A percentile compares a stretch with the other conserved stretches of the same genome.
These are phyloP conservation scores for Choristoneura fumiferana DNA, from an alignment of 1,140 invertebrate genomes.

Conservation along the genomic window DNA sequence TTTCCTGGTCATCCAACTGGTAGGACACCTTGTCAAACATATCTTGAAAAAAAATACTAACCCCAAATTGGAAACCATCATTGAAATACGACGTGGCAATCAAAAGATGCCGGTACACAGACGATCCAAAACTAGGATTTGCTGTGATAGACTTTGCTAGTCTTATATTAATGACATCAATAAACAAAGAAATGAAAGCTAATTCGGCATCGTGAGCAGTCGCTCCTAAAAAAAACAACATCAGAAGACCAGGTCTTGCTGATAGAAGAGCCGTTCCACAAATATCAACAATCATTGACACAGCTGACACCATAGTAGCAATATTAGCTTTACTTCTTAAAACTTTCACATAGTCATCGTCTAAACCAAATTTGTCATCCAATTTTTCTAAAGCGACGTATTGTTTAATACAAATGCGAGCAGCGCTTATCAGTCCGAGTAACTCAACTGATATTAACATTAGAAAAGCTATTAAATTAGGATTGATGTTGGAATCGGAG, in stretches of 20 bases:
- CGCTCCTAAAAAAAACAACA: conserved; percentile 31
- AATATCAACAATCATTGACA: conserved; percentile 35
- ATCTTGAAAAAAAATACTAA: too few species aligned
- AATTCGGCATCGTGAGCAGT: conserved; percentile 49
- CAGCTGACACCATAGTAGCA: conserved; percentile 8
- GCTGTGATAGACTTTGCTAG: conserved; percentile 26
- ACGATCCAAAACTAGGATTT: conserved; percentile 27
- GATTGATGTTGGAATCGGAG: not conserved
- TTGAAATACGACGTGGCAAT: conserved; percentile 37
- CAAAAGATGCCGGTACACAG: conserved; percentile 41
- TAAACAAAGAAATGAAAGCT: conserved; percentile 33
- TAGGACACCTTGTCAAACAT: too few species aligned
- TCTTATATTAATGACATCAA: conserved; percentile 43
- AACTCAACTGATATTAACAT: conserved; percentile 28
- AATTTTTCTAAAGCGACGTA: conserved; percentile 32
- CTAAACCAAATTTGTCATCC: conserved; percentile 38
- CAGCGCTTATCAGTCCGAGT: conserved; percentile 19
- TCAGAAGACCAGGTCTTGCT: conserved; percentile 23
- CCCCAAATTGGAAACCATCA: conserved; percentile 40
- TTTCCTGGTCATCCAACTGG: too few species aligned
- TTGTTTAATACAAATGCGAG: conserved; percentile 20
- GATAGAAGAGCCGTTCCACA: conserved; percentile 26
- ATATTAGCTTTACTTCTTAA: conserved; percentile 20
- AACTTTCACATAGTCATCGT: conserved; percentile 24
- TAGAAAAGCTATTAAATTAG: conserved; percentile 26